Conservation (phyloP, 23 tunicate species). For the Pegea sp. region DNA sequence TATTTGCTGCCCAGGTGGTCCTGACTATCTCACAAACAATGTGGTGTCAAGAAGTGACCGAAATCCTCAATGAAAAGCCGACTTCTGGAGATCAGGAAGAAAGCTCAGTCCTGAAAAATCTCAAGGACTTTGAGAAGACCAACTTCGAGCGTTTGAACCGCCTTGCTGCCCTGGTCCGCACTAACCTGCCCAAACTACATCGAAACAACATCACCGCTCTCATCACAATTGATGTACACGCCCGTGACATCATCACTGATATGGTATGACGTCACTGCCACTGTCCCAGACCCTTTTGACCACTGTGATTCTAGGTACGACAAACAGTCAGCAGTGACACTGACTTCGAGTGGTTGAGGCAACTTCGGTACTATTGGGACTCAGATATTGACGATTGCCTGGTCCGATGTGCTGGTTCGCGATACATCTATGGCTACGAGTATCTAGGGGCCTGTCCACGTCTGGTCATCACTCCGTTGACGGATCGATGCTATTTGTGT, state of each 20-base stretch:
- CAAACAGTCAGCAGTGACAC: constrained; percentile 23
- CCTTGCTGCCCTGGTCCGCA: constrained; percentile 92
- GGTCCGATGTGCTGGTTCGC: constrained; percentile 56
- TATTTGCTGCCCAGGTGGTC: constrained; percentile 78
- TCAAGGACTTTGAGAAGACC: constrained; percentile 35
- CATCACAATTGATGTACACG: constrained; percentile 96
- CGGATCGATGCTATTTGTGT: constrained; percentile 92
- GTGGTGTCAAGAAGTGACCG: constrained; percentile 92
- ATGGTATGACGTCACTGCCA: constrained; percentile 18
- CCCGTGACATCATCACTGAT: constrained; percentile 93
- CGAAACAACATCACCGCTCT: constrained; percentile 89
- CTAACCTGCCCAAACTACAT: constrained; percentile 65
- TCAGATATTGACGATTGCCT: constrained; percentile 85
- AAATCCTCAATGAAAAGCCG: constrained; percentile 15
- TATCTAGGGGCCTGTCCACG: constrained; percentile 91
- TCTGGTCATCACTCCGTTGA: constrained; percentile 96
- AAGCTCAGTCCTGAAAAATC: constrained; percentile 7
- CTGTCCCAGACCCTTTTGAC: neutral
- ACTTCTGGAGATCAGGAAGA: constrained; percentile 6
- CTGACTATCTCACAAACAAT: constrained; percentile 91
- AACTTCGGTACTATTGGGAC: constrained; percentile 98
- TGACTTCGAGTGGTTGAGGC: constrained; percentile 84
- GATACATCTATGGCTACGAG: constrained; percentile 91
- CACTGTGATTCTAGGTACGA: constrained; percentile 20
- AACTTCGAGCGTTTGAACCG: constrained; percentile 53